phyloP scores from a whole-genome alignment of 2,888 invertebrate species.

The Odontothrips loti region DNA sequence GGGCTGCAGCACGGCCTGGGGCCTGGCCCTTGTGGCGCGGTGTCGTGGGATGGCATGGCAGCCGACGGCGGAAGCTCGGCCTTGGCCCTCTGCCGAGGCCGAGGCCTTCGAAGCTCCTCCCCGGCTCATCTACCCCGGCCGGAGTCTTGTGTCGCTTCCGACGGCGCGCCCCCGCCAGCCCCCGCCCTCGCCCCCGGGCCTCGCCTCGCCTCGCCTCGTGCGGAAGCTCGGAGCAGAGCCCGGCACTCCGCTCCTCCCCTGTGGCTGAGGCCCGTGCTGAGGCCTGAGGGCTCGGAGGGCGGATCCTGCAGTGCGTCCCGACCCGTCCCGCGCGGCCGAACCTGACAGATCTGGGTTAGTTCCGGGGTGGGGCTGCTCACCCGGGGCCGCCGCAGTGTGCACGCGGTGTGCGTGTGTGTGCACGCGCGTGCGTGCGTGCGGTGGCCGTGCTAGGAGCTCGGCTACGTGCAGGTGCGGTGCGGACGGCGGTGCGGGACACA shows the following conservation, averaged over 20 bases:
- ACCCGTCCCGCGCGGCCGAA: neutral
- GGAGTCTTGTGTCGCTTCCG: neutral
- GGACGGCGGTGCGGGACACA: neutral
- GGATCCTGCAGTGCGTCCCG: neutral
- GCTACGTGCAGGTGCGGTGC: too few species aligned
- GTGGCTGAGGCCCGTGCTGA: too few species aligned
- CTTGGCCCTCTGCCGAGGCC: neutral
- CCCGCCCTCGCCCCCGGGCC: neutral
- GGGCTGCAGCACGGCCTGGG: neutral
- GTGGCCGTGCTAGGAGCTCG: too few species aligned
- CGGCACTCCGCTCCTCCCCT: too few species aligned
- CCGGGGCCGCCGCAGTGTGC: neutral
- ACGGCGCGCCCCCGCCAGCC: neutral
- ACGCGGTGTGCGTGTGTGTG: neutral
- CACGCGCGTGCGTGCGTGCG: neutral
- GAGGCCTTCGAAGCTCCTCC: neutral
- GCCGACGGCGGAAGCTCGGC: neutral
- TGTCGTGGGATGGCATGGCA: neutral
- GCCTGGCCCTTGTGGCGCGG: neutral
- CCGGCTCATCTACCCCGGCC: too few species aligned
- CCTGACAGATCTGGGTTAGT: conserved; percentile 24
- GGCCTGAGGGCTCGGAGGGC: too few species aligned
- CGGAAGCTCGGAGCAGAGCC: too few species aligned
- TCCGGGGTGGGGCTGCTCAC: neutral
- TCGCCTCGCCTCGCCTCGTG: neutral